Evolutionary conservation across 1,140 invertebrate genomes (phyloP).

Genomic region (Drosophila grimshawi): DNA sequence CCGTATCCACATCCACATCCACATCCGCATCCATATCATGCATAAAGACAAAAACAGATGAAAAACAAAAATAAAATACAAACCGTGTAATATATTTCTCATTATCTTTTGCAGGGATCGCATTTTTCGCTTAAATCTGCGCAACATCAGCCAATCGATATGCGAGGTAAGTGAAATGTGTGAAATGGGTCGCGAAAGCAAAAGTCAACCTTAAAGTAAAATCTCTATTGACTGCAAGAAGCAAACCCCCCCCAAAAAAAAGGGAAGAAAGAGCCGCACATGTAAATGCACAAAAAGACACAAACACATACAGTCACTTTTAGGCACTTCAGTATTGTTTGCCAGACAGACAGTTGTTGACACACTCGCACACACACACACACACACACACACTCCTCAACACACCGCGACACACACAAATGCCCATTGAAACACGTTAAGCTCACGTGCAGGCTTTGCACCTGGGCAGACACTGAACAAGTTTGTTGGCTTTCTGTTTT

Average conservation of each 20-base stretch:
- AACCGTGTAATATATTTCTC: slow-evolving; percentile 26
- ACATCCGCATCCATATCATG: background rate
- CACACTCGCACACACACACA: slow-evolving; percentile 27
- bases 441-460: slow-evolving; percentile 46
- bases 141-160: slow-evolving; percentile 89
- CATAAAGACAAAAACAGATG: background rate
- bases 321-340: slow-evolving; percentile 39
- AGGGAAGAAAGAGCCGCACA: slow-evolving; percentile 17
- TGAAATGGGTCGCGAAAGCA: background rate
- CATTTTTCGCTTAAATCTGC: slow-evolving; percentile 89
- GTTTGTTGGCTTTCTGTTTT: slow-evolving; percentile 30
- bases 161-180: slow-evolving; percentile 87
- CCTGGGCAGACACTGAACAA: slow-evolving; percentile 42
- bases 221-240: slow-evolving; percentile 34
- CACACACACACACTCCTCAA: slow-evolving; percentile 6
- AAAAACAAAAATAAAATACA: background rate
- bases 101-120: slow-evolving; percentile 87
- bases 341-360: slow-evolving; percentile 41
- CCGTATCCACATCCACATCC: background rate
- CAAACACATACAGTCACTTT: slow-evolving; percentile 30
- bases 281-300: slow-evolving; percentile 38
- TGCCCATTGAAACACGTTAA: slow-evolving; percentile 10
- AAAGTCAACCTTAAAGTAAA: slow-evolving; percentile 22
- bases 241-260: background rate
- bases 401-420: background rate